Base-by-base conservation (phyloP, 1,140 invertebrate species). In the Eufriesea mexicana region DNA sequence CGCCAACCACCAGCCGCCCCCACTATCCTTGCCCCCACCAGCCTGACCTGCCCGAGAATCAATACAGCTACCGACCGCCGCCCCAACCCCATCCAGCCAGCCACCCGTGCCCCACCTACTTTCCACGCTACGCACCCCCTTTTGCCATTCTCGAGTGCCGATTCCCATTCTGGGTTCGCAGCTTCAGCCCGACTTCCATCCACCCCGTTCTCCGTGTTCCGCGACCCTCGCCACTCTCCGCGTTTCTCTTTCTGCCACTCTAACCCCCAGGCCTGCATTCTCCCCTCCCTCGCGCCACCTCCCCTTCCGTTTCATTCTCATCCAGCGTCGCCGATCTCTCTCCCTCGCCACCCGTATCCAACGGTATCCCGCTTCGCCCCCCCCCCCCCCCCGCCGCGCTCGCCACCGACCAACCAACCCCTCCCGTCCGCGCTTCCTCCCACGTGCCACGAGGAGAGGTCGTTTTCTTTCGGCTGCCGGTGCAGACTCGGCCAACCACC, bases 11-110 rank as follows among this genome's bases (percentile, higher is more conserved):
- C 68, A 82, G 61, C 72, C 71, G 66, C 70, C 70, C 77, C 62
- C 71, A 62, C 86, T 75, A 67, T 57, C 73, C 73, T 42, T 71
- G 51, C 68, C 77, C 86, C 87, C 87, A 83, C 87, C 86, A 83
- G 62, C 80, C 73, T 86, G 90, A 89, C 87, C 89, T 90, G 89
- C 89, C 90, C 88, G 91, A 91, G 91, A 93, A 93, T 93, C 93
- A 92, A 93, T 93, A 93, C 93, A 93, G 92, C 93, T 93, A 92
- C 90, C 91, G 88, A 92, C 90, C 90, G 87, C 91, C 87, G 90
- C 89, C 91, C 90, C 91, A 89, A 91, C 89, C 89, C 89, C 86
- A 86, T 83, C 80, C 79, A 73, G 59, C 78, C 75, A 86, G 75
- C 87, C 86, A 81, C 83, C 62, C 66, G 70, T 81, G 74, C 76